Conservation (phyloP, 2,797 vertebrate genomes). For the Synaphobranchus kaupii region DNA sequence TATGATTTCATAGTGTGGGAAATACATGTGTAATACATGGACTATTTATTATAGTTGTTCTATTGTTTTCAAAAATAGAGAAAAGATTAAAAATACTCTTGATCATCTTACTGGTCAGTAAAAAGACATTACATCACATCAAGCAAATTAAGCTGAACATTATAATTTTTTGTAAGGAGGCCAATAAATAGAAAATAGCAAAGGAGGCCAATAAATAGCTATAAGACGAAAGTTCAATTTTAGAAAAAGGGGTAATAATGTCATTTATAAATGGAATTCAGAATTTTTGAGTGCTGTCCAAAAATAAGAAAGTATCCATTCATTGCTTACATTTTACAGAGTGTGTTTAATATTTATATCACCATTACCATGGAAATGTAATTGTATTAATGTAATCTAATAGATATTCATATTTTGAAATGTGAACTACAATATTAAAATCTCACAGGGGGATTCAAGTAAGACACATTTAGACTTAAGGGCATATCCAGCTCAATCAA, state of each 20-base stretch:
- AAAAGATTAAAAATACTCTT: background rate
- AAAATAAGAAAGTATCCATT: background rate
- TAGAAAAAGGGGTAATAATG: background rate
- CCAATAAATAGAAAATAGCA: background rate
- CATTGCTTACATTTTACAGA: background rate
- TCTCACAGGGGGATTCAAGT: no score
- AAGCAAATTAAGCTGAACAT: background rate
- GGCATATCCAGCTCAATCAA: no score
- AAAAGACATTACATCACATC: no score
- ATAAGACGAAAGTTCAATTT: constrained; percentile 11
- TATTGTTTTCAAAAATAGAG: background rate
- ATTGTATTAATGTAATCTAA: no score
- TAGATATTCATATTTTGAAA: no score
- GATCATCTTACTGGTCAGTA: background rate
- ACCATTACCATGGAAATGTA: background rate
- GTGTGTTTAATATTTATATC: background rate
- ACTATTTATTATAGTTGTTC: background rate
- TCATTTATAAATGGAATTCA: background rate
- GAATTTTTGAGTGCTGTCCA: background rate
- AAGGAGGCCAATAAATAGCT: background rate
- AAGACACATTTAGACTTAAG: no score
- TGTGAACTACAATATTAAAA: no score
- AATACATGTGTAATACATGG: background rate
- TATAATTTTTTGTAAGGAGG: background rate
- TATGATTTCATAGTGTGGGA: background rate